phyloP scores from a whole-genome alignment of 2,797 vertebrate genomes.

The Pangasius larnaudii region DNA sequence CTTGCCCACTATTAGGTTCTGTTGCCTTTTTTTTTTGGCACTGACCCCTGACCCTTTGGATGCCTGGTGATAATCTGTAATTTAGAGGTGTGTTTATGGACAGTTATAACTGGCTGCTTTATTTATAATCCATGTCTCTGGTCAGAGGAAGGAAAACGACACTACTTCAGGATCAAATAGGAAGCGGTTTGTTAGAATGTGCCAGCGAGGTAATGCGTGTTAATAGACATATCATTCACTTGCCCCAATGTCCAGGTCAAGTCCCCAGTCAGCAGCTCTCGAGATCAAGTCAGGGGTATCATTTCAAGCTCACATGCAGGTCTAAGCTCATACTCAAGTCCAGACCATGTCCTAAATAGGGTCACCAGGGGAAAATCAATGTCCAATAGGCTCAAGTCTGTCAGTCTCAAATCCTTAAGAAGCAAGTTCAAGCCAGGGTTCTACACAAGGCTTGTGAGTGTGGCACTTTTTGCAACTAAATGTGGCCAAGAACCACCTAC shows the following conservation, averaged over 20 bases:
- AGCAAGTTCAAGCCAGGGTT: no score
- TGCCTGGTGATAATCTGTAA: neutral
- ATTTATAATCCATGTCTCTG: slow-evolving; percentile 46
- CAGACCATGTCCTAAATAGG: neutral
- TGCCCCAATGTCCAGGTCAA: neutral
- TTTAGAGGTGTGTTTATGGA: slow-evolving; percentile 16
- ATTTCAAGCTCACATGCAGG: neutral
- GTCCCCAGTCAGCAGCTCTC: neutral
- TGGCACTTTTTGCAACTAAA: neutral
- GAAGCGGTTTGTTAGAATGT: slow-evolving; percentile 8
- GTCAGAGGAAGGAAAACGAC: slow-evolving; percentile 21
- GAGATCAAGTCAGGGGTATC: neutral
- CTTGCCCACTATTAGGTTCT: neutral
- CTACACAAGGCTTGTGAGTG: neutral
- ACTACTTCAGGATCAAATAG: neutral
- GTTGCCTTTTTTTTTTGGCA: neutral
- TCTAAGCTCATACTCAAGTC: neutral
- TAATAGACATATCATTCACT: neutral
- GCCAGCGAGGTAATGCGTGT: neutral
- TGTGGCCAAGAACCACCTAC: neutral
- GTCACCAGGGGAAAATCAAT: neutral
- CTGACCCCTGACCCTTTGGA: neutral
- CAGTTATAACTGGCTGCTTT: slow-evolving; percentile 29
- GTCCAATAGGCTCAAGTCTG: neutral
- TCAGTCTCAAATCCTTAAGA: neutral